Evolutionary conservation across 2,797 vertebrate genomes (phyloP), one percentile per base, ranked within the genome.

Genomic region (Hypotaenidia okinawae): DNA sequence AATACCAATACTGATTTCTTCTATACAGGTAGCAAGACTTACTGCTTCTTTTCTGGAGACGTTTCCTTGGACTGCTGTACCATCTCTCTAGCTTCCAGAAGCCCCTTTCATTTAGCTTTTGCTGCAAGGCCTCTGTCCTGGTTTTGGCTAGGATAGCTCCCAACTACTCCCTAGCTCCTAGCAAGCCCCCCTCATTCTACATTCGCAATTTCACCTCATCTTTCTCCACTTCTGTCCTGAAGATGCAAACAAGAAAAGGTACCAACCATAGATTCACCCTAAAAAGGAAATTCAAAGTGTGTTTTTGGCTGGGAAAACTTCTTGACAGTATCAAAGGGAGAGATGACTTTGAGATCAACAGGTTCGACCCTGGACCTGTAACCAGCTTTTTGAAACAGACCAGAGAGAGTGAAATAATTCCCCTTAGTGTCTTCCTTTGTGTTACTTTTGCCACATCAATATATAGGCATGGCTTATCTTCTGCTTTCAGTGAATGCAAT

Each of bases 1-100:
- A 54, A 74, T 64, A 66, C 74, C 66, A 81, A 7, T 87, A 92
- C 82, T 74, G 87, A 96, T 93, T 85, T 91, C 75, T 89, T 59
- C 62, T 5, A 30, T 33, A n/a, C 35, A 80, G 52, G 33, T 63
- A 63, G 30, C 55, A 63, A 75, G 84, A 89, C 91, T 87, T 96
- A 81, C 66, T 80, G 37, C 64, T 66, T 62, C 16, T 84, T 81
- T 93, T 82, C 78, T 74, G 54, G 49, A 90, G 70, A 21, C 5
- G 0, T 69, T 94, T 92, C 63, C 61, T 69, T 59, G 78, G 55
- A 21, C 78, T 75, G 13, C 54, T 37, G 27, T 30, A 43, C 64
- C 57, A 49, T 64, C 35, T 47, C 47, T 78, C 68, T 49, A 67
- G 35, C 63, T 82, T 41, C 77, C 68, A 85, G 62, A 85, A 52